Conservation (phyloP, 1,140 invertebrate species). For the Lerema accius region DNA sequence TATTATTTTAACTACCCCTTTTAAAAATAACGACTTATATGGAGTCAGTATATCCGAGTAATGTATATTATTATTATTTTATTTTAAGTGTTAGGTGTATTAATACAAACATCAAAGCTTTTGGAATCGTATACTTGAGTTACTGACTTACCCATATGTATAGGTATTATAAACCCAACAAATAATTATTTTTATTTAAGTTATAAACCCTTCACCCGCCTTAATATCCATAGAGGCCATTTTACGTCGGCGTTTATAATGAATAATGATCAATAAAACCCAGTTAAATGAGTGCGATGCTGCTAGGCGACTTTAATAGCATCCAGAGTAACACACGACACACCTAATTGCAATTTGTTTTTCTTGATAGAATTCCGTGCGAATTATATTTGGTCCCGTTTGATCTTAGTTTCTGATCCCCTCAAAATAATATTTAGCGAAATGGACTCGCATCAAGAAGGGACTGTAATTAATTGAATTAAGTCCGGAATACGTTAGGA, state of each 20-base stretch:
- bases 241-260: constrained; percentile 67
- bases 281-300: constrained; percentile 56
- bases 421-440: constrained; percentile 77
- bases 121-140: too few relatives aligned
- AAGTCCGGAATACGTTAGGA: constrained; percentile 77
- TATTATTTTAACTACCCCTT: too few relatives aligned
- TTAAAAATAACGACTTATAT: too few relatives aligned
- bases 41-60: too few relatives aligned
- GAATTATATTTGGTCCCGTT: constrained; percentile 47
- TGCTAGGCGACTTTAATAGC: constrained; percentile 47
- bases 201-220: constrained; percentile 66
- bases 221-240: constrained; percentile 59
- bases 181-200: constrained; percentile 37
- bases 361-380: constrained; percentile 57
- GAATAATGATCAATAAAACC: constrained; percentile 74
- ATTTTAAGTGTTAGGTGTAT: too few relatives aligned
- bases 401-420: constrained; percentile 56
- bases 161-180: neutral
- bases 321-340: constrained; percentile 39
- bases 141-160: too few relatives aligned
- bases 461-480: constrained; percentile 79
- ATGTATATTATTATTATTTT: too few relatives aligned
- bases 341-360: constrained; percentile 56
- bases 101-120: too few relatives aligned
- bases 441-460: constrained; percentile 64